A percentile compares a stretch with the other conserved stretches of the same genome.
Evolutionary conservation across 2,888 invertebrate species (phyloP).

Genomic region (Desoria tigrina): DNA sequence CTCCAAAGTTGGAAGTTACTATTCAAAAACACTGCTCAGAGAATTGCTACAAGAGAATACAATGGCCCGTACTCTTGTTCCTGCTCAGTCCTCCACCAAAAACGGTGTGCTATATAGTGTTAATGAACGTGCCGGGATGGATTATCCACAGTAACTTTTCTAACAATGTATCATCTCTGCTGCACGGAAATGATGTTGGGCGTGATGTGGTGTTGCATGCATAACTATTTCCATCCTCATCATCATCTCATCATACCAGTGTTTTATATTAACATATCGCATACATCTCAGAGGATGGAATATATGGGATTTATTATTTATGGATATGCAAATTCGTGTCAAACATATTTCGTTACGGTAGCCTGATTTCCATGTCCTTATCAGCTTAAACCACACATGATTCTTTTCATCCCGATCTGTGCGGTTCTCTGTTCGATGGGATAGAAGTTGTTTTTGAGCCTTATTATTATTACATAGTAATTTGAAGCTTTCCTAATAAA

Average conservation of each 20-base stretch:
- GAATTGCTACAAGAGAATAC: no score
- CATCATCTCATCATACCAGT: slow-evolving; percentile 7
- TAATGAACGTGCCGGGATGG: slow-evolving; percentile 16
- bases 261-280: no score
- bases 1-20: no score
- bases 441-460: not conserved
- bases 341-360: slow-evolving; percentile 32
- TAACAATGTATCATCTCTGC: slow-evolving; percentile 7
- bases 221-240: slow-evolving; percentile 11
- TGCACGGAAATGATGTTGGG: slow-evolving; percentile 35
- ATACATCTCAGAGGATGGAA: not conserved
- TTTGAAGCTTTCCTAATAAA: not conserved
- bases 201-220: slow-evolving; percentile 18
- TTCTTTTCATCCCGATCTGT: not conserved
- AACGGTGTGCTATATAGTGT: not conserved
- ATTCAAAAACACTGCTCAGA: no score
- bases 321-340: slow-evolving; percentile 33
- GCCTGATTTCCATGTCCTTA: slow-evolving; percentile 22
- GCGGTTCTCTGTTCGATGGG: not conserved
- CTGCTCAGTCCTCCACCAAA: no score
- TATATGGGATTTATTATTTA: no score
- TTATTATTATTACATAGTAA: no score
- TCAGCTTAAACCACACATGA: not conserved
- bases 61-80: no score
- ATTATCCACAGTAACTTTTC: slow-evolving; percentile 16